These are phyloP conservation scores for Autographa gamma DNA, from an alignment of 2,888 invertebrate genomes.

Conservation along the genomic window DNA sequence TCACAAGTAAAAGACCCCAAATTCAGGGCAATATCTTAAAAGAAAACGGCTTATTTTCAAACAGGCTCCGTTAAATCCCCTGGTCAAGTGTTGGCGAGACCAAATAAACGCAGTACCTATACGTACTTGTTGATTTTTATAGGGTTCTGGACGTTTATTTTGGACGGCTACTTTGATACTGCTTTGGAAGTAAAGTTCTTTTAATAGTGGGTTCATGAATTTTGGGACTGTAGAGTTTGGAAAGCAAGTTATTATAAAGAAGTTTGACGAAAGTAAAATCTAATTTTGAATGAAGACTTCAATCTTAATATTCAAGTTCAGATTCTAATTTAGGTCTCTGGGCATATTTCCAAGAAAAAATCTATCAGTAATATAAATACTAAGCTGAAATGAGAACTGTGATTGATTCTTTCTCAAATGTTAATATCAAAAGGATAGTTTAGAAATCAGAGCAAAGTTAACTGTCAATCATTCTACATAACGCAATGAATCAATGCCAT, in stretches of 20 bases:
- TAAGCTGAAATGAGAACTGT: background rate
- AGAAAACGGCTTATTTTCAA: constrained; percentile 35
- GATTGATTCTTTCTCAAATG: constrained; percentile 22
- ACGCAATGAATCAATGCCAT: constrained; percentile 19
- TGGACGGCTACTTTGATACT: constrained; percentile 10
- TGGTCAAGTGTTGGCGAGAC: constrained; percentile 31
- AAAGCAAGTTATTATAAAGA: background rate
- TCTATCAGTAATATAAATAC: constrained; percentile 9
- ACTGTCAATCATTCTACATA: constrained; percentile 33
- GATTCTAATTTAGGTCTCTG: background rate
- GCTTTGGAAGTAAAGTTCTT: constrained; percentile 28
- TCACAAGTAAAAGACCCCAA: constrained; percentile 20
- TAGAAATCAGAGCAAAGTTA: constrained; percentile 16
- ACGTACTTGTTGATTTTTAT: constrained; percentile 25
- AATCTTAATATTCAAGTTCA: background rate
- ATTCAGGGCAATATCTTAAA: constrained; percentile 31
- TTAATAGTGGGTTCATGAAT: constrained; percentile 9
- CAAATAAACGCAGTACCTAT: constrained; percentile 25
- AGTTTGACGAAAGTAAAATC: too few species aligned
- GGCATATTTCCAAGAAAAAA: background rate
- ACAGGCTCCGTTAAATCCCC: constrained; percentile 21
- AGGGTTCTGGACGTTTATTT: constrained; percentile 34
- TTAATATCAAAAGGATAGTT: constrained; percentile 28
- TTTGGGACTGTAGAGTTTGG: background rate
- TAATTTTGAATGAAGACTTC: background rate